Conservation (phyloP, 1,140 invertebrate genomes). For the Gyrodactylus bullatarudis region DNA sequence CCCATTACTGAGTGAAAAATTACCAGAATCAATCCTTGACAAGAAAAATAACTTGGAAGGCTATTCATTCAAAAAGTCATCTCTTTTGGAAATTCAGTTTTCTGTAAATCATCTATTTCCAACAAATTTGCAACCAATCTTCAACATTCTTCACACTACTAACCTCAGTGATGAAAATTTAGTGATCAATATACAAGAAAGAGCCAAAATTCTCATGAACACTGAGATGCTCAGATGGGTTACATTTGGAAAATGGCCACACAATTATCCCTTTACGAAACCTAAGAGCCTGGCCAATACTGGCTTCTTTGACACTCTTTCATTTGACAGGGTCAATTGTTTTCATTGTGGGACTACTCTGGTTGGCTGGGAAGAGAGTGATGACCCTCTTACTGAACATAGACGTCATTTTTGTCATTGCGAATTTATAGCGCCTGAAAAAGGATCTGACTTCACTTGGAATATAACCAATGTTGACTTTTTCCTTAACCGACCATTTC, state of each 20-base stretch:
- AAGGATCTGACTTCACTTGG: neutral
- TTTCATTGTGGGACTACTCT: conserved; percentile 65
- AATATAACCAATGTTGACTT: neutral
- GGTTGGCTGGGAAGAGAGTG: conserved; percentile 71
- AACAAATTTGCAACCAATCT: neutral
- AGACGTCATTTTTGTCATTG: conserved; percentile 61
- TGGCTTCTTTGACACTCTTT: neutral
- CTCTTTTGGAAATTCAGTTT: too few species aligned
- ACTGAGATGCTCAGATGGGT: neutral
- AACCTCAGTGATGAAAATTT: neutral
- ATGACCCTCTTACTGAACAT: conserved; percentile 73
- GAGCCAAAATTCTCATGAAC: neutral
- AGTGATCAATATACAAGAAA: neutral
- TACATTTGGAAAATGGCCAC: neutral
- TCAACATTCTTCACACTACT: neutral
- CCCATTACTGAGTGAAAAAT: too few species aligned
- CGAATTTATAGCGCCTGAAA: conserved; percentile 7
- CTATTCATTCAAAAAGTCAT: too few species aligned
- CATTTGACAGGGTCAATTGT: conserved; percentile 48
- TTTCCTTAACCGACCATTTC: neutral
- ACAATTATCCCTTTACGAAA: neutral
- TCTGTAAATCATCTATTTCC: neutral
- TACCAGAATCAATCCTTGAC: too few species aligned
- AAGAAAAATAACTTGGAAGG: too few species aligned
- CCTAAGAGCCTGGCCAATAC: neutral